Evolutionary conservation across 2,113 vertebrate genomes (phyloP), one percentile per base, ranked within the genome.

Genomic region (Ardeotis arabs): DNA sequence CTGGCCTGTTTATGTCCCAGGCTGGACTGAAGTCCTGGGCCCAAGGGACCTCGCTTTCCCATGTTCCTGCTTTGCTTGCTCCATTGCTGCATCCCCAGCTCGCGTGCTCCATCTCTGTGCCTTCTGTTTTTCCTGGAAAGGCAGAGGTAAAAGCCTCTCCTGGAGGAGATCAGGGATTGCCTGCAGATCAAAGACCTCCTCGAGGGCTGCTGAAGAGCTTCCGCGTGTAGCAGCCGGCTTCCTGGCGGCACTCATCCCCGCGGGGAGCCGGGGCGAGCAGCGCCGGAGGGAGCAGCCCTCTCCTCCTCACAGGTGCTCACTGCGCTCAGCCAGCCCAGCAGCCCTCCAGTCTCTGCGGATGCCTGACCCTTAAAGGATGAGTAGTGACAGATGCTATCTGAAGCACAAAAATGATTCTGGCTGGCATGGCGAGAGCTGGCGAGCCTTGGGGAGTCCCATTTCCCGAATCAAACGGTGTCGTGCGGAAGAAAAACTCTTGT

Each of bases 361-460:
- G 91, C 83, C 93, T 21, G 87, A 73, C 87, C 96, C 87, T 93
- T 28, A 7, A 86, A 87, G 59, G 25, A 50, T 62, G 95, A 95
- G 67, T 4, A 59, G 92, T 45, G 86, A 66, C 81, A 95, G 95
- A 49, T 85, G 79, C 89, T 94, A 10, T 76, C 52, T 95, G 92
- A 95, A 95, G 69, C 47, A 39, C 69, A 60, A 3, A 84, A 83
- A 8, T 7, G 3, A 84, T 60, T 14, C 85, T 49, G 39, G 44
- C 79, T 25, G 91, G 64, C 19, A 0, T 7, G 1, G 81, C 1
- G 4, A 67, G 95, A 89, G 62, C 74, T 4, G 62, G 18, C 0
- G 7, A 60, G 72, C 84, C 66, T 33, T 2, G 9, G 75, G 58
- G 63, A 86, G 73, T 23, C 80, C 62, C 3, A 0, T 16, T 84